Evolutionary conservation across 2,113 vertebrate species (phyloP).

Genomic region (Corvus hawaiiensis): DNA sequence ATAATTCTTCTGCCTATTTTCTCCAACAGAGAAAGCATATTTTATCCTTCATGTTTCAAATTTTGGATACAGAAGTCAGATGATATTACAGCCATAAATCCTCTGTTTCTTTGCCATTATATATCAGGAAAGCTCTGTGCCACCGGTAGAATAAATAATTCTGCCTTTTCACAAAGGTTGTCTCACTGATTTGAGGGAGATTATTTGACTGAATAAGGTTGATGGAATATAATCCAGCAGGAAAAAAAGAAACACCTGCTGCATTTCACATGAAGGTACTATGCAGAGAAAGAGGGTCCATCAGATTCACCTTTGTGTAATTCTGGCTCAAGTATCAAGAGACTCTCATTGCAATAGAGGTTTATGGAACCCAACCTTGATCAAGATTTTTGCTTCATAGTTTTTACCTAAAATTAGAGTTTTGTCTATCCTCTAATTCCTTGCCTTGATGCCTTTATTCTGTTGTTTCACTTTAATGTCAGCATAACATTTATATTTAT

Average conservation of each 20-base stretch:
- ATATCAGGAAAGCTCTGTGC: constrained; percentile 47
- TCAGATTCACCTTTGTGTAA: background rate
- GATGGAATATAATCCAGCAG: background rate
- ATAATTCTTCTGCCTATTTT: constrained; percentile 53
- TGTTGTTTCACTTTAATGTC: background rate
- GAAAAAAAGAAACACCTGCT: constrained; percentile 36
- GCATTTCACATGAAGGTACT: constrained; percentile 39
- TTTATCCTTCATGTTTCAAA: constrained; percentile 47
- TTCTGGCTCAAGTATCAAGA: background rate
- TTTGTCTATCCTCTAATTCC: background rate
- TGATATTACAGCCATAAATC: constrained; percentile 51
- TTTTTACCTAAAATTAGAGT: background rate
- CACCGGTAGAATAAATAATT: constrained; percentile 23
- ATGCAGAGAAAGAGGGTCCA: background rate
- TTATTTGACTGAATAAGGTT: background rate
- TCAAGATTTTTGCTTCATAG: background rate
- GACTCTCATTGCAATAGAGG: background rate
- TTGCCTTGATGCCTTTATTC: background rate
- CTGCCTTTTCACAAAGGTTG: constrained; percentile 14
- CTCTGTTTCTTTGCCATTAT: constrained; percentile 24
- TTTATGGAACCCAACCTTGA: background rate
- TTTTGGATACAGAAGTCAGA: constrained; percentile 56
- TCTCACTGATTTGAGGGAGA: background rate
- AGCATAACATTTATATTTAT: background rate
- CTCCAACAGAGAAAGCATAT: constrained; percentile 41